Base-by-base conservation (phyloP, 1,140 invertebrate species). In the Globodera ellingtonae region DNA sequence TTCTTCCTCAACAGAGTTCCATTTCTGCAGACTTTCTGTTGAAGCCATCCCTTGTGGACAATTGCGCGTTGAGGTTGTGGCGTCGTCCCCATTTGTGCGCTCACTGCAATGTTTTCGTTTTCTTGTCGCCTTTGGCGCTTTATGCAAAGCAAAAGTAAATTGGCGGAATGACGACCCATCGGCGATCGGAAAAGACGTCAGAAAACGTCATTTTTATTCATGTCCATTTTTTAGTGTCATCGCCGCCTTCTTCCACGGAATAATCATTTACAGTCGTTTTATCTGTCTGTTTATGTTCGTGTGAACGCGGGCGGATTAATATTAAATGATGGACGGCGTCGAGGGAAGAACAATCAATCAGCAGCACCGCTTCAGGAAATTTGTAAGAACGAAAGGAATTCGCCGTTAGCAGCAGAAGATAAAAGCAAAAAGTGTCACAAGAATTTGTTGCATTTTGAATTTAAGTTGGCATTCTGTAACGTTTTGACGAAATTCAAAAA, bases 1-100 rank as follows among this genome's bases (percentile, higher is more conserved):
- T 77, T 77, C 47, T 69, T 77, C 24, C 62, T 65, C 9, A 77
- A 18, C 15, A 77, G 24, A 65, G 69, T 46, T 5, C 75, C 75
- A 47, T 77, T 77, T 77, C 13, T 77, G 24, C 15, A 13, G 24
- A 77, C 21, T 67, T 77, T 77, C 67, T 77, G 75, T n/a, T 77
- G 75, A 44, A 77, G 65, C 46, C 65, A 62, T 77, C 75, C 75
- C 65, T 21, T 15, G 46, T 67, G 69, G 15, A 77, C 48, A 77
- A 77, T 77, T 77, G 52, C 75, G 9, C 75, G 75, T 69, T 65
- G 65, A 24, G 56, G 73, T 6, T 75, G 56, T 18, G n/a, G 73
- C n/a, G 46, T 62, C 18, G 13, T 6, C 56, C 18, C 56, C 56
- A 62, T 62, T 62, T 62, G 56, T 62, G 56, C 10, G 1, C 1